These are phyloP conservation scores for Sakesphorus luctuosus DNA, from an alignment of 2,113 vertebrate species.

Conservation along the genomic window DNA sequence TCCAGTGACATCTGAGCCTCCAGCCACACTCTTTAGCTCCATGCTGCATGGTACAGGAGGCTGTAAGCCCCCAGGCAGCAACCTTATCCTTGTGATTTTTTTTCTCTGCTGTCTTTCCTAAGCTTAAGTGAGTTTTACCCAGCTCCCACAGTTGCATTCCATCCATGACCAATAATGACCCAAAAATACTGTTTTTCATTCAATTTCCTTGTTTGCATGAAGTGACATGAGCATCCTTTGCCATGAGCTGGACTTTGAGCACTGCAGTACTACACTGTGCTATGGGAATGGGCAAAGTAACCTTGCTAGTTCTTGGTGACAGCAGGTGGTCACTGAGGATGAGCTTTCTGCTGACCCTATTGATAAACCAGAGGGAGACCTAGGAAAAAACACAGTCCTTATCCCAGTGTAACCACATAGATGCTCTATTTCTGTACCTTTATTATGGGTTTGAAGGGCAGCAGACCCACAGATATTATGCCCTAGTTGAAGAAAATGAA, in stretches of 20 bases:
- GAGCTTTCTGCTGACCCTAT: neutral
- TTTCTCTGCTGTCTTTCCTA: neutral
- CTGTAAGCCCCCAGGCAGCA: neutral
- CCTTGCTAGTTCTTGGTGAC: neutral
- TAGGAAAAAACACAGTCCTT: neutral
- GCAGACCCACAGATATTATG: neutral
- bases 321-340: neutral
- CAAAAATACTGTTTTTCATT: neutral
- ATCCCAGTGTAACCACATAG: neutral
- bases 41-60: neutral
- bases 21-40: rapidly evolving
- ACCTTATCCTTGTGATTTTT: neutral
- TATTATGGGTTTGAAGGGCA: neutral
- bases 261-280: neutral
- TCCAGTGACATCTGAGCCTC: neutral
- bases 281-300: neutral
- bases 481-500: neutral
- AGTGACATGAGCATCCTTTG: neutral
- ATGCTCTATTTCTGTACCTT: neutral
- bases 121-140: neutral
- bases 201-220: neutral
- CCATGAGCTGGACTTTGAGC: neutral
- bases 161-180: neutral
- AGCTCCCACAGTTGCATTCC: neutral
- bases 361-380: neutral